Percentiles rank a stretch among this genome's conserved stretches.
Evolutionary conservation across 2,797 vertebrate genomes (phyloP).

Genomic region (Onychomys arenicola): DNA sequence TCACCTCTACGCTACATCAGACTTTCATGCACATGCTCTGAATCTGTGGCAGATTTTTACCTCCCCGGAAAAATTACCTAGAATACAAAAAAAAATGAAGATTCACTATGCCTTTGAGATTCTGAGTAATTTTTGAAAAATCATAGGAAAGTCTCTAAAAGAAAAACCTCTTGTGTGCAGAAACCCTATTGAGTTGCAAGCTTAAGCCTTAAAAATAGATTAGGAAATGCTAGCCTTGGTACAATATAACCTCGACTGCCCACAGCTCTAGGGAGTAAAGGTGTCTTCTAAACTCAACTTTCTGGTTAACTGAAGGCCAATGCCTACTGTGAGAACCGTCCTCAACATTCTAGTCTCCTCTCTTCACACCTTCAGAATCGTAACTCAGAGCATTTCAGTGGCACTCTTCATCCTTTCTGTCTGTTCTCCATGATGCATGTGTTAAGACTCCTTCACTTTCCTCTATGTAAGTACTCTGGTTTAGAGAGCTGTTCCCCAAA

Average conservation of each 20-base stretch:
- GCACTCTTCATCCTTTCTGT: neutral
- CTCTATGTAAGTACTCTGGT: neutral
- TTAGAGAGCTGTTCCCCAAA: neutral
- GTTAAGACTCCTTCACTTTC: neutral
- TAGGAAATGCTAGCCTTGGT: slow-evolving; percentile 1
- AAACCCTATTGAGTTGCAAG: neutral
- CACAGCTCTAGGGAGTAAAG: neutral
- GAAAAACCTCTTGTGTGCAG: slow-evolving; percentile 34
- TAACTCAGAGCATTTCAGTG: neutral
- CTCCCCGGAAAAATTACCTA: neutral
- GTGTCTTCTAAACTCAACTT: neutral
- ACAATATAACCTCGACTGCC: neutral
- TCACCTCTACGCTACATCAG: neutral
- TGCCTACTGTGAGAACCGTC: neutral
- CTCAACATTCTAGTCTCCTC: neutral
- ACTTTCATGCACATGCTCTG: neutral
- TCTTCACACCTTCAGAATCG: neutral
- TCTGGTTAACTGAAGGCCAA: neutral
- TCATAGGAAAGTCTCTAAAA: slow-evolving; percentile 34
- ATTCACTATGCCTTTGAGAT: slow-evolving; percentile 6
- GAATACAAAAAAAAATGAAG: neutral
- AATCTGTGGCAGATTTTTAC: neutral
- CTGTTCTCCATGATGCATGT: neutral
- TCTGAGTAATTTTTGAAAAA: slow-evolving; percentile 7
- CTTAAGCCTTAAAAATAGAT: neutral